Conservation (phyloP, 2,113 vertebrate genomes). For the Aptenodytes forsteri region DNA sequence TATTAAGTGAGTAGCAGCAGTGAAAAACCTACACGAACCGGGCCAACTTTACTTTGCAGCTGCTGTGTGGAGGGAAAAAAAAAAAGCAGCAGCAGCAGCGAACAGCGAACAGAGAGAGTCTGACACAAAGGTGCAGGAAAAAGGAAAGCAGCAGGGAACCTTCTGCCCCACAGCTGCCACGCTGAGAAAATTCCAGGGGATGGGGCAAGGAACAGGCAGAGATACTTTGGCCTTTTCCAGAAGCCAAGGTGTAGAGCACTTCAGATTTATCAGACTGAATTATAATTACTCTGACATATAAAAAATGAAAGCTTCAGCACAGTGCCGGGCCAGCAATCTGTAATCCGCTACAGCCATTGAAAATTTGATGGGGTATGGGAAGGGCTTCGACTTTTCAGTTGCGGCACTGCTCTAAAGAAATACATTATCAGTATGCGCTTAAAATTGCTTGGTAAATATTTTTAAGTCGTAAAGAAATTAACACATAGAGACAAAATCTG, state of each 20-base stretch:
- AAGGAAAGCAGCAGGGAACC: neutral
- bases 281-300: neutral
- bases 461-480: conserved; percentile 16
- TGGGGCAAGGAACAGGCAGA: neutral
- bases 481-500: neutral
- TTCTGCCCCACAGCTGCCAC: neutral
- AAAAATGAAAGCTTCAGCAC: neutral
- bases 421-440: neutral
- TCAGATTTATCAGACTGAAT: neutral
- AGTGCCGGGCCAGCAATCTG: neutral
- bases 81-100: neutral
- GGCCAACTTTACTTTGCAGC: neutral
- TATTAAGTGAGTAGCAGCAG: neutral
- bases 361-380: neutral
- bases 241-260: neutral
- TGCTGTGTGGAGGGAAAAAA: neutral
- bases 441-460: neutral
- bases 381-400: neutral
- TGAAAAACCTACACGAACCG: neutral
- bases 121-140: neutral
- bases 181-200: neutral
- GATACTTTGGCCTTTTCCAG: neutral
- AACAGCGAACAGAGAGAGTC: neutral
- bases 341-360: neutral
- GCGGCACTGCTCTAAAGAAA: neutral